Base-by-base conservation (phyloP, 2,888 invertebrate genomes). In the Exephanes ischioxanthus region DNA sequence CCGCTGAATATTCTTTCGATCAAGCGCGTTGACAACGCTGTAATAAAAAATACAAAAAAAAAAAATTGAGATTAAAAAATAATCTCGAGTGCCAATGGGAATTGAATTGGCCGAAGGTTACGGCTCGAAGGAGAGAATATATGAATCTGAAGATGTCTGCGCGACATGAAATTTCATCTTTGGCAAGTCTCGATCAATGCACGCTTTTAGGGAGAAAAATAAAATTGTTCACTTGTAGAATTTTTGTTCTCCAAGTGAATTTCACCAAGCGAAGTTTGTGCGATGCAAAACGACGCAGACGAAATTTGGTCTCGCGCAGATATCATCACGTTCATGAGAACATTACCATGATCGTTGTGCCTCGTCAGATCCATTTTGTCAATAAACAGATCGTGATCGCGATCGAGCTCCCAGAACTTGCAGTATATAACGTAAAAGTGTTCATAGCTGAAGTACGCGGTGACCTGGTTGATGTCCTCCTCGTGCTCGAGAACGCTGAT, bases 371-470 rank as follows among this genome's bases (percentile, higher is more conserved):
- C 99, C 90, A 97, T 97, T 94, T 97, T 98, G 95, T 98, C 98
- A 91, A 99, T 99, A 92, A 97, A 97, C 90, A 99, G 95, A 95
- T 99, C 99, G 94, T 99, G 99, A 95, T 99, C 99, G 87, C 98
- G 96, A 94, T 99, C 99, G 93, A 99, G 95, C 95, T 99, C 99
- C 99, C 99, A 99, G 95, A 99, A 99, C 94, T 99, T 99, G 95
- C 99, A 99, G 94, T 99, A 99, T 94, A 99, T 99, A 85, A 99
- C 99, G 95, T 99, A 99, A 95, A 99, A 99, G 95, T 99, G 99
- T 94, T 99, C 99, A 94, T 99, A 99, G 93, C 99, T 99, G 95
- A 97, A 97, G 93, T 96, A 97, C 92, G 97, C 97, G 90, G 97
- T 97, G 88, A 97, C 97, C 95, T 98, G 98, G 95, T 99, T 99